These are phyloP conservation scores for Creontiades dilutus DNA, from an alignment of 2,888 invertebrate species.

Conservation along the genomic window DNA sequence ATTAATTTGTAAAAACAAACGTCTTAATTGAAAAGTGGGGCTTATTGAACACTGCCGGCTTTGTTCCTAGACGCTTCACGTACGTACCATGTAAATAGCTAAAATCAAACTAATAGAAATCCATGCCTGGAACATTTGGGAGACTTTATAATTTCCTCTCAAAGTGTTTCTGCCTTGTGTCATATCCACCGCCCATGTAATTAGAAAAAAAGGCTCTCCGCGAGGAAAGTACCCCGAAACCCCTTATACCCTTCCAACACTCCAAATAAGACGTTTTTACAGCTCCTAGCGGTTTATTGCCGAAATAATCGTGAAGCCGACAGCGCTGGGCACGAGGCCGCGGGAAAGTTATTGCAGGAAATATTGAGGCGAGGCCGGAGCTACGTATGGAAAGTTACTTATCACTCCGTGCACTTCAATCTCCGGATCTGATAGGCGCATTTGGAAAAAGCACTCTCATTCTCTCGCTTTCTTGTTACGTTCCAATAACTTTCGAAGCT, in stretches of 20 bases:
- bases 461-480: slow-evolving; percentile 60
- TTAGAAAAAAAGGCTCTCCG: background rate
- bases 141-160: no score
- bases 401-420: slow-evolving; percentile 53
- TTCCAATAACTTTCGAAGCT: slow-evolving; percentile 54
- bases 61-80: no score
- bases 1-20: no score
- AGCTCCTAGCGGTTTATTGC: background rate
- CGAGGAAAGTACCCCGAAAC: background rate
- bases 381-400: slow-evolving; percentile 50
- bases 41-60: no score
- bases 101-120: no score
- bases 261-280: background rate
- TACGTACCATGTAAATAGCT: no score
- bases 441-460: slow-evolving; percentile 63
- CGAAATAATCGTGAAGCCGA: background rate
- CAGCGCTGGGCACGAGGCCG: background rate
- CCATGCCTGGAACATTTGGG: no score
- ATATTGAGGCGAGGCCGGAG: slow-evolving; percentile 20
- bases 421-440: slow-evolving; percentile 58
- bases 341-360: slow-evolving; percentile 38
- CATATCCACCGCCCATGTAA: no score
- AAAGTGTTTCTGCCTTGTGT: no score
- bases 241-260: background rate
- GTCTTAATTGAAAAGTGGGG: no score